Evolutionary conservation across 2,888 invertebrate species (phyloP), one percentile per base, ranked within the genome.

Genomic region (Drosophila mulleri): DNA sequence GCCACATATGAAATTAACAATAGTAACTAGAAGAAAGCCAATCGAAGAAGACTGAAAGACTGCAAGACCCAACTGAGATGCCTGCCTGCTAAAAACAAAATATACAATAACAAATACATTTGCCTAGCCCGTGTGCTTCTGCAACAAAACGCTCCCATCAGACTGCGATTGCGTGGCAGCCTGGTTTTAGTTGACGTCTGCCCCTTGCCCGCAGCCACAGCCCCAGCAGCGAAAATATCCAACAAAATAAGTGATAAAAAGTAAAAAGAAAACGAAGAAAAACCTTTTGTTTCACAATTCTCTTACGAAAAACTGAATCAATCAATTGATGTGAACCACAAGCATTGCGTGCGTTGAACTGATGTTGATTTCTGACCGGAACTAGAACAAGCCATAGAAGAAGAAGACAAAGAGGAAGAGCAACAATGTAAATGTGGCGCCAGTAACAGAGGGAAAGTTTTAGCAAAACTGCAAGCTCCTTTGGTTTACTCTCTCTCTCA

Each of bases 171-270:
- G 23, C 56, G 78, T 67, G 58, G 65, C 48, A 54, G 53, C 39
- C 53, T 2, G 52, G 37, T 23, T 32, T 18, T 3, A 18, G 53
- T 23, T 26, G 6, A 5, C 6, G 39, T 2, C 39, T 53, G 68
- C 45, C 60, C 26, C 41, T 47, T 29, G 57, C 48, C 58, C 42
- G 39, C 60, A 20, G 57, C 32, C 35, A 1, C n/a, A 29, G 23
- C 23, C 23, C 26, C 26, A 7, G 26, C 48, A 32, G 48, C 48
- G 18, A 57, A 75, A 70, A 75, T 70, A 65, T 47, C 75, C 75
- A 76, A 78, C 48, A 59, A 88, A 91, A 91, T 91, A 91, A 91
- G 90, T 91, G 91, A 91, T 91, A 91, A 91, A 91, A 67, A 29
- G 14, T 7, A 63, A 39, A 52, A 16, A 1, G 29, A 29, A 29